Conservation (phyloP, 2,797 vertebrate species). For the Neosalanx taihuensis region DNA sequence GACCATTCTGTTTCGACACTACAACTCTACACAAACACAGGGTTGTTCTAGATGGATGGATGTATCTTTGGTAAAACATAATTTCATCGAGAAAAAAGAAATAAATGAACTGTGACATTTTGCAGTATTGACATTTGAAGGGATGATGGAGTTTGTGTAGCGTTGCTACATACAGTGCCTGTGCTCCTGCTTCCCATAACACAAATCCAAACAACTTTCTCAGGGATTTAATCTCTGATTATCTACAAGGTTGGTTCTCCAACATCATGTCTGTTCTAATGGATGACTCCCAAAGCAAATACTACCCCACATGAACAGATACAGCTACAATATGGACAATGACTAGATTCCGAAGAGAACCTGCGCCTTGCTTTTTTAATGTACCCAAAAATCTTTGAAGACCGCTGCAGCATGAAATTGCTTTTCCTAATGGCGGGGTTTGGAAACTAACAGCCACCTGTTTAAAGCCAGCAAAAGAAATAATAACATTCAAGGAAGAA, state of each 20-base stretch:
- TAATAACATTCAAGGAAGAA: conserved; percentile 1
- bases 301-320: conserved; percentile 10
- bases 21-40: background rate
- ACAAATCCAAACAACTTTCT: background rate
- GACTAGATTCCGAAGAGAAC: background rate
- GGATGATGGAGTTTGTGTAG: too few relatives aligned
- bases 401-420: conserved; percentile 43
- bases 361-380: conserved; percentile 31
- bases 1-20: background rate
- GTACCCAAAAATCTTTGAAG: conserved; percentile 30
- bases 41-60: background rate
- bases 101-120: too few relatives aligned
- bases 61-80: background rate
- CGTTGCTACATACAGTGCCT: too few relatives aligned
- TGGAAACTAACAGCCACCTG: conserved; percentile 21
- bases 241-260: background rate
- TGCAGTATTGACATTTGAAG: too few relatives aligned
- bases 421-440: conserved; percentile 23
- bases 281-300: background rate
- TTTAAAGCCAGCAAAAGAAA: conserved; percentile 17
- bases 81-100: too few relatives aligned
- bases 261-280: background rate
- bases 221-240: background rate
- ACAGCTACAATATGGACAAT: background rate
- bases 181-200: background rate